Base-by-base conservation (phyloP, 2,113 vertebrate genomes). In the Campylomormyrus numenius region DNA sequence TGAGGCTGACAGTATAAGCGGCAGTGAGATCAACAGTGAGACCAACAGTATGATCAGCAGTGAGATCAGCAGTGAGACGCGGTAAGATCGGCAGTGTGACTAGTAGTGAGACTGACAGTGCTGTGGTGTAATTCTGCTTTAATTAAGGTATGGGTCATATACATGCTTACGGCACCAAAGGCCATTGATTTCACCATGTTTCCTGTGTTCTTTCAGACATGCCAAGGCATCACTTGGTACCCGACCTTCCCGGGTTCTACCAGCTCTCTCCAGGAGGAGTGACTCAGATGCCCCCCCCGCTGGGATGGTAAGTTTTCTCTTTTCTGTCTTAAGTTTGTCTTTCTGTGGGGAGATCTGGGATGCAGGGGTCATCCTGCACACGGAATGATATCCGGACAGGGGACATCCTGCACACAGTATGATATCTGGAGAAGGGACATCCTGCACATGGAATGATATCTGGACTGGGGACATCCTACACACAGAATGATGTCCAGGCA, bases 171-270 rank as follows among this genome's bases (percentile, higher is more conserved):
- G 3, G 27, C 66, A 74, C 24, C 24, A 62, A 62, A 62, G 31
- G 66, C 66, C 42, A n/a, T 85, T 48, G n/a, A 21, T 45, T 80
- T 46, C 31, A 74, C 49, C 7, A 3, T 35, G 31, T 48, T 46
- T 92, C 56, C 87, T n/a, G 62, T 88, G n/a, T 92, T 56, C 91
- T 48, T 89, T n/a, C 92, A 99, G 98, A 98, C 95, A 98, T 99
- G 97, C 96, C 95, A 89, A 97, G 98, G 93, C 98, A 99, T 95
- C 98, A 97, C 93, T 96, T 96, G 2, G 98, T 97, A 93, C 97
- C 97, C 90, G 98, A 99, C 94, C 97, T 99, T 94, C 94, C 98
- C 91, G 97, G 97, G 93, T 99, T 99, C 95, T 99, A 99, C 95
- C 96, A 98, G 13, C 96, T 99, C 92, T 99, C 98, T 93, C 98